phyloP scores from a whole-genome alignment of 2,888 invertebrate genomes.

The Andrena marginata region DNA sequence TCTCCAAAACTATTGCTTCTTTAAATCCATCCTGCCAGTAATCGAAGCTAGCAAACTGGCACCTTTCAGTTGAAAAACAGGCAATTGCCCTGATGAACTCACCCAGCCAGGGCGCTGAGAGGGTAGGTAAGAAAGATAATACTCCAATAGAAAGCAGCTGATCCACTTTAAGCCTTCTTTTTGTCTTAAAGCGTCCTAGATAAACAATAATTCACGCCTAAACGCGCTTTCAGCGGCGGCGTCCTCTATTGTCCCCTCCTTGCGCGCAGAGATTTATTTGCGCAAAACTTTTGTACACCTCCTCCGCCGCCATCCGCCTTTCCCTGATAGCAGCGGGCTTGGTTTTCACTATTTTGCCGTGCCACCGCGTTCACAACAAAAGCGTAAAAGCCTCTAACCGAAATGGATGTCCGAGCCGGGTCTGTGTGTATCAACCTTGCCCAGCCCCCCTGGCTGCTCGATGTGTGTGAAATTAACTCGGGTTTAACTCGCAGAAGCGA shows the following conservation, averaged over 20 bases:
- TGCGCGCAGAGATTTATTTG: conserved; percentile 72
- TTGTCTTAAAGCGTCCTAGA: conserved; percentile 69
- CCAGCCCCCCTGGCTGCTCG: conserved; percentile 32
- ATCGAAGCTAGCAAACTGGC: no score
- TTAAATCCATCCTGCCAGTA: no score
- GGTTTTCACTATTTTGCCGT: conserved; percentile 67
- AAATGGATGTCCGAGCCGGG: conserved; percentile 62
- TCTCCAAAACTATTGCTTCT: no score
- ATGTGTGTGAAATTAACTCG: conserved; percentile 65
- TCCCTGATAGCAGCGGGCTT: conserved; percentile 65
- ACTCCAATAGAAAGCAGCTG: conserved; percentile 69
- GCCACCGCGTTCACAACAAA: conserved; percentile 62
- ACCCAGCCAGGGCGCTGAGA: no score
- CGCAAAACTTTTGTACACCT: conserved; percentile 72
- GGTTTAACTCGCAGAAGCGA: conserved; percentile 42
- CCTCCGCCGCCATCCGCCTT: conserved; percentile 47
- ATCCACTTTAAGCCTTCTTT: conserved; percentile 74
- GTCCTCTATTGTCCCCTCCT: conserved; percentile 71
- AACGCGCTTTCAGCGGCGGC: conserved; percentile 72
- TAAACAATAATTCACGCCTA: conserved; percentile 76
- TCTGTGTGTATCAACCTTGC: conserved; percentile 54
- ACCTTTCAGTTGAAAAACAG: no score
- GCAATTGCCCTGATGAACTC: no score
- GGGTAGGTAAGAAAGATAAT: conserved; percentile 33
- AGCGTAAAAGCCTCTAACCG: conserved; percentile 53